Evolutionary conservation across 2,888 invertebrate genomes (phyloP).

Genomic region (Galerucella pusilla): DNA sequence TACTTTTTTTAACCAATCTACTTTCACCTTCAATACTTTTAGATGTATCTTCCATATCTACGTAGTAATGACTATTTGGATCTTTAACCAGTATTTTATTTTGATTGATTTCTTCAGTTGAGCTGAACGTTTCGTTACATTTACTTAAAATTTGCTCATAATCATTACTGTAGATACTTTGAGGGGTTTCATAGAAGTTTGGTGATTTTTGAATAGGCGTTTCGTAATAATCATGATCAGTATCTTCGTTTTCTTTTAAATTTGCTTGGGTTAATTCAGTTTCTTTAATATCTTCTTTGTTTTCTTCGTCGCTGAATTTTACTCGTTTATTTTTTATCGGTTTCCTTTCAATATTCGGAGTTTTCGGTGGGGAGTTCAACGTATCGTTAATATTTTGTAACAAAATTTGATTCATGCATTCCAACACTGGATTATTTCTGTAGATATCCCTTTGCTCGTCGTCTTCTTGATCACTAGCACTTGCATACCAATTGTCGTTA

Average conservation of each 20-base stretch:
- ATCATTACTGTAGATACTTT: conserved; percentile 80
- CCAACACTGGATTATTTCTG: conserved; percentile 85
- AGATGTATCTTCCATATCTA: conserved; percentile 71
- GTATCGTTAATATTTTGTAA: conserved; percentile 75
- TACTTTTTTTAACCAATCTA: conserved; percentile 61
- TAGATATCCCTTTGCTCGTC: conserved; percentile 76
- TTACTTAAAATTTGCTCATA: conserved; percentile 76
- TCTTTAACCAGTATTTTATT: conserved; percentile 67
- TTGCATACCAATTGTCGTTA: conserved; percentile 82
- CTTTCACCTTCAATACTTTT: conserved; percentile 50
- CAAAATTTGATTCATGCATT: conserved; percentile 87
- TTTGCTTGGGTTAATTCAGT: conserved; percentile 47
- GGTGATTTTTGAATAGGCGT: conserved; percentile 63
- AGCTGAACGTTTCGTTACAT: conserved; percentile 60
- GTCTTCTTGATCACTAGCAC: conserved; percentile 81
- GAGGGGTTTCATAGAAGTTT: conserved; percentile 74
- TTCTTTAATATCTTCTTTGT: conserved; percentile 39
- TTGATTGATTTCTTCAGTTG: conserved; percentile 43
- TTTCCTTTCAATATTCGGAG: conserved; percentile 61
- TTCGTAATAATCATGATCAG: conserved; percentile 61
- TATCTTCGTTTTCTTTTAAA: conserved; percentile 46
- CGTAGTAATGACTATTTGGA: conserved; percentile 68
- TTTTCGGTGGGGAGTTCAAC: conserved; percentile 63
- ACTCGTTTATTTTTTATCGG: conserved; percentile 59
- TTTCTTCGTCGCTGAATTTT: conserved; percentile 63